Evolutionary conservation across 2,888 invertebrate genomes (phyloP).

Genomic region (Priapulus caudatus): DNA sequence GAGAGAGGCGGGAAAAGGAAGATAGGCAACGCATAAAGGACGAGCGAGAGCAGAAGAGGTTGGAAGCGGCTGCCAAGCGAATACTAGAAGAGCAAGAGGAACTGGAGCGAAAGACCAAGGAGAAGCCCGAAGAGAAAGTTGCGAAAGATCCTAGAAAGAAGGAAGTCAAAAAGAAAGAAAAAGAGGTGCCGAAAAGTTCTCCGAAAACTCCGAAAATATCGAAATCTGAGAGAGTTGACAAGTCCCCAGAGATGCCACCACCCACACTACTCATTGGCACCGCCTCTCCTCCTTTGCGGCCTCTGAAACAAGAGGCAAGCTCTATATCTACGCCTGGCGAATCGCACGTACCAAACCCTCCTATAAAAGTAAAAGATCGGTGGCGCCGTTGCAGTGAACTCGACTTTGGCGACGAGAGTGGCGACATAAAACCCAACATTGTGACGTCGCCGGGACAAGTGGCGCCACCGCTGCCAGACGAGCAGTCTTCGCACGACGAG

Average conservation of each 20-base stretch:
- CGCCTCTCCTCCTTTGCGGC: constrained; percentile 7
- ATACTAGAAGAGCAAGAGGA: background rate
- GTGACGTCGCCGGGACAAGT: no score
- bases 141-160: constrained; percentile 4
- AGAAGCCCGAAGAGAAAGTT: constrained; percentile 8
- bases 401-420: constrained; percentile 40
- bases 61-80: background rate
- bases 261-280: background rate
- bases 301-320: constrained; percentile 53
- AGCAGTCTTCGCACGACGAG: background rate
- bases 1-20: background rate
- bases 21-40: no score
- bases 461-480: background rate
- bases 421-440: background rate
- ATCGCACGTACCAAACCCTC: no score
- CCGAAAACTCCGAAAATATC: constrained; percentile 2
- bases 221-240: background rate
- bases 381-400: constrained; percentile 64
- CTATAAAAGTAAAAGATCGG: constrained; percentile 65
- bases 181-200: background rate
- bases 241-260: constrained; percentile 2
- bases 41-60: background rate
- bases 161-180: constrained; percentile 4
- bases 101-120: constrained; percentile 12
- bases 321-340: no score